Percentiles rank a stretch among this genome's conserved stretches.
Evolutionary conservation across 2,113 vertebrate genomes (phyloP).

Genomic region (Peromyscus californicus): DNA sequence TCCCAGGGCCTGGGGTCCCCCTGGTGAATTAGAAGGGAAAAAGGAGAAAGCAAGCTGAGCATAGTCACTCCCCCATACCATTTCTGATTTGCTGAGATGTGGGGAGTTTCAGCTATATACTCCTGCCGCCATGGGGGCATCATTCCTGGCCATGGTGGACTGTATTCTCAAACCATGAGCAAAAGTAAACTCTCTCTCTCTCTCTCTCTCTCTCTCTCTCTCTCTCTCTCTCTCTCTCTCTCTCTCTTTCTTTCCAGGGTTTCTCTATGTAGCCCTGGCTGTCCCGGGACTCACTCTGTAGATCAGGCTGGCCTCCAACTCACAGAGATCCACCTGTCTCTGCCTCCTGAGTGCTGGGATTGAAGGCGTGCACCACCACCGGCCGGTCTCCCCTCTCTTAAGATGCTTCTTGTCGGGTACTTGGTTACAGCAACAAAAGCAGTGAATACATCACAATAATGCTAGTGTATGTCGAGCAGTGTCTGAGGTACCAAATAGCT

Average conservation of each 20-base stretch:
- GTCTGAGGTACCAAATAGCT: neutral
- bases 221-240: too few species aligned
- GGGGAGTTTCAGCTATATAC: neutral
- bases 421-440: neutral
- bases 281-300: too few species aligned
- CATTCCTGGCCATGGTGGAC: neutral
- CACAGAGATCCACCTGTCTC: too few species aligned
- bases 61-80: neutral
- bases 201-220: too few species aligned
- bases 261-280: too few species aligned
- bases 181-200: neutral
- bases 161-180: neutral
- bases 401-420: neutral
- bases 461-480: neutral
- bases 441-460: neutral
- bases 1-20: neutral
- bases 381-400: too few species aligned
- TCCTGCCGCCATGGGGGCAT: neutral
- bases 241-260: too few species aligned
- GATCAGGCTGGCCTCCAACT: too few species aligned
- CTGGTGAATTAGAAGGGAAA: neutral
- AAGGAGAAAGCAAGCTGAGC: neutral
- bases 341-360: too few species aligned
- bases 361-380: too few species aligned
- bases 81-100: neutral